Percentiles rank a stretch among this genome's conserved stretches.
These are phyloP conservation scores for Cerceris rybyensis DNA, from an alignment of 2,888 invertebrate genomes.

Conservation along the genomic window DNA sequence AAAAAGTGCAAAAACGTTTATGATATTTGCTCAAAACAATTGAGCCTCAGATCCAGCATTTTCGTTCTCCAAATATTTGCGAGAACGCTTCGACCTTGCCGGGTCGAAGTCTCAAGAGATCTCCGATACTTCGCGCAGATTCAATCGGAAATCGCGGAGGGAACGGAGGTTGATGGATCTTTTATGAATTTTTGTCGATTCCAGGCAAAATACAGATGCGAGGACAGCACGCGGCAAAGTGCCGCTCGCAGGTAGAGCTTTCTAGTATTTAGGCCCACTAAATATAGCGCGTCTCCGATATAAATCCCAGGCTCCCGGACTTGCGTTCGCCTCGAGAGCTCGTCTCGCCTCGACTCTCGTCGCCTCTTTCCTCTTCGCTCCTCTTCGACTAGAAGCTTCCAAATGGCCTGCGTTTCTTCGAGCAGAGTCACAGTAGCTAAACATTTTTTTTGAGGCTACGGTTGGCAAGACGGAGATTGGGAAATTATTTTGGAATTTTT, in stretches of 20 bases:
- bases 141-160: background rate
- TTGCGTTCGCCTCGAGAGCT: slow-evolving; percentile 12
- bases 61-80: no score
- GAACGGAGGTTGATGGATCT: background rate
- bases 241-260: slow-evolving; percentile 59
- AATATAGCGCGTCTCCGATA: slow-evolving; percentile 78
- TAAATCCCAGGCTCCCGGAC: slow-evolving; percentile 73
- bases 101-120: background rate
- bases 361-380: slow-evolving; percentile 23
- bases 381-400: background rate
- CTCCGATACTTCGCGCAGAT: background rate
- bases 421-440: no score
- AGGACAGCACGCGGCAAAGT: slow-evolving; percentile 33
- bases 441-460: no score
- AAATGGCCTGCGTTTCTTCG: background rate
- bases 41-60: no score
- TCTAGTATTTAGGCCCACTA: slow-evolving; percentile 77
- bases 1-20: no score
- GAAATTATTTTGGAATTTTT: no score
- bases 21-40: no score
- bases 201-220: slow-evolving; percentile 20
- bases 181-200: background rate
- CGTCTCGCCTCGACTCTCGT: slow-evolving; percentile 1
- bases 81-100: background rate
- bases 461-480: no score